phyloP scores from a whole-genome alignment of 2,797 vertebrate genomes.

The Hydrocynus forskahlii region DNA sequence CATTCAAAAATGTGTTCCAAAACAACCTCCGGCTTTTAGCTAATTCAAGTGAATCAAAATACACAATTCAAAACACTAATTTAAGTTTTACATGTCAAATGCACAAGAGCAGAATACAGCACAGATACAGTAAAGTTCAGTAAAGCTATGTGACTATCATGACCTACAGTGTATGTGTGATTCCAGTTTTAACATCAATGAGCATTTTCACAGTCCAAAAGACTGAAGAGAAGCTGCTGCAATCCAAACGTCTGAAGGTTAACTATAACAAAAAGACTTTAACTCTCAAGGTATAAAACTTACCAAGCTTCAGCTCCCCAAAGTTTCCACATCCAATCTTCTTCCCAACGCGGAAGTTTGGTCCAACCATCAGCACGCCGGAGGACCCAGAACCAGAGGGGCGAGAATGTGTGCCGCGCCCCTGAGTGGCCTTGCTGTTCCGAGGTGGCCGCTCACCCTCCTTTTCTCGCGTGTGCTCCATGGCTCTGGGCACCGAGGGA shows the following conservation, averaged over 20 bases:
- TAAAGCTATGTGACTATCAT: not conserved
- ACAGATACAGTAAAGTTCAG: not conserved
- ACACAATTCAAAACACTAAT: too few species aligned
- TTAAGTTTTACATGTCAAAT: not conserved
- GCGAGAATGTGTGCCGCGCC: constrained; percentile 88
- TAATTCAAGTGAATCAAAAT: not conserved
- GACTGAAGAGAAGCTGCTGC: too few species aligned
- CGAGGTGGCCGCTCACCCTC: constrained; percentile 93
- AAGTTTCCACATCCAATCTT: constrained; percentile 99
- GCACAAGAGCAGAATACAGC: too few species aligned
- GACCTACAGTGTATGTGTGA: not conserved
- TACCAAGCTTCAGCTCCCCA: constrained; percentile 96
- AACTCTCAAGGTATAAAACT: constrained; percentile 56
- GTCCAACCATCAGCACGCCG: constrained; percentile 98
- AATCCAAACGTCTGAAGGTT: too few species aligned
- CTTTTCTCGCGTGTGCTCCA: constrained; percentile 97
- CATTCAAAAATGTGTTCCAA: not conserved
- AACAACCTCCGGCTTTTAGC: not conserved
- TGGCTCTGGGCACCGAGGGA: constrained; percentile 73
- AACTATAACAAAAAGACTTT: not conserved
- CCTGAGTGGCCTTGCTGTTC: constrained; percentile 86
- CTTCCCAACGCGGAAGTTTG: constrained; percentile 98
- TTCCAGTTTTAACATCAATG: not conserved
- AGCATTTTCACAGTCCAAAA: not conserved
- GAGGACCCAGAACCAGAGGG: constrained; percentile 89